Base-by-base conservation (phyloP, 1,140 invertebrate species). In the Caerostris extrusa region DNA sequence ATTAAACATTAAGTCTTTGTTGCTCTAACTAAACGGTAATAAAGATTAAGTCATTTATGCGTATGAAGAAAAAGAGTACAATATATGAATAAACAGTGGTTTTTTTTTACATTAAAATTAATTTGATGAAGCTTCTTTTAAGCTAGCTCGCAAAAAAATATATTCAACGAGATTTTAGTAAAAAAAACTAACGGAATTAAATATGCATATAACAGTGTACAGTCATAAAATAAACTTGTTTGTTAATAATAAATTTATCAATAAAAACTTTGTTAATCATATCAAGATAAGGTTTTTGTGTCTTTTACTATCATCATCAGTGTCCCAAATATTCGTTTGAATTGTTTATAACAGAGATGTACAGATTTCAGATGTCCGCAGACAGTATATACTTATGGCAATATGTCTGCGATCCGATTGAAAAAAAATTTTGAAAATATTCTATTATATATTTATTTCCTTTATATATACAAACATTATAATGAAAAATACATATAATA, bases 1-100 rank as follows among this genome's bases (percentile, higher is more conserved):
- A 77, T 77, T 77, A 77, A 77, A 77, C 69, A 77, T 77, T 77
- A 77, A 77, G 69, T 3, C 69, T 77, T 77, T 77, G 69, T 53
- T 77, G 69, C 7, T 53, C 69, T 77, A 77, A 77, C 69, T 77
- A 77, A 77, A 77, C 69, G 34, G 69, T 77, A 77, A 77, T 77
- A 77, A 77, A 77, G 69, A 77, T 77, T 77, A 77, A 77, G 19
- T 77, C 69, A 34, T 77, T 34, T 77, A 77, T 77, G 69, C 34
- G 8, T 77, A 19, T 77, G 7, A 34, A 3, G 69, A 50, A 77
- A 77, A 77, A 50, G 10, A 53, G 69, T 77, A 53, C 12, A n/a
- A 69, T 17, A 69, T 69, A 69, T 34, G 69, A 77, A 77, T 77
- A 77, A 77, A 77, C 34, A 53, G 34, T 5, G 50, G 50, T 34